Evolutionary conservation across 2,888 invertebrate genomes (phyloP), one percentile per base, ranked within the genome.

Genomic region (Drosophila robusta): DNA sequence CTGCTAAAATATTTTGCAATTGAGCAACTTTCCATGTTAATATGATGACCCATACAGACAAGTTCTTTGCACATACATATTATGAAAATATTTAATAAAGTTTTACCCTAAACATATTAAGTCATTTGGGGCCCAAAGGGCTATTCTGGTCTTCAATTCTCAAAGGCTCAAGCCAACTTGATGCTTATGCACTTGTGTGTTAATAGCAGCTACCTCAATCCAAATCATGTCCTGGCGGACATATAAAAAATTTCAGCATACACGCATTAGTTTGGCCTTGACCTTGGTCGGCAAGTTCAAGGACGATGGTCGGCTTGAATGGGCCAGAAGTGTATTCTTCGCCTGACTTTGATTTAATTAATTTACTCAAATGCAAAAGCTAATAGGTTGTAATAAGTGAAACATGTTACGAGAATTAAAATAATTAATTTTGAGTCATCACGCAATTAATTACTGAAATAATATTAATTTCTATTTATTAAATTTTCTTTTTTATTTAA

Each of bases 261-360:
- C 47, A 50, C 50, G 45, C 39, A 52, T 61, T 47, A 14, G 8
- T 54, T 49, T 49, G 46, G 38, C 49, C 29, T 72, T 63, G 65
- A 51, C 57, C 56, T 47, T 49, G 22, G 54, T 18, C 18, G 29
- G 22, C 57, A 76, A 75, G 83, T 80, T 80, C 77, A 80, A 80
- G 73, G 83, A 49, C 83, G 42, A 18, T 24, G 22, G n/a, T 54
- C 54, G 47, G 41, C 54, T 34, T 52, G 11, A 39, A 47, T 24
- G n/a, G 46, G n/a, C 3, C 18, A 32, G 14, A 12, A 39, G 29
- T 32, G 34, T 46, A 41, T 36, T 7, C 12, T 26, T 26, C 34
- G 42, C 14, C 42, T 56, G 71, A 60, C 52, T 60, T 62, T 62
- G 64, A 70, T 70, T 49, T 70, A 58, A 82, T 79, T 75, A 60